Evolutionary conservation across 2,797 vertebrate species (phyloP), one percentile per base, ranked within the genome.

Genomic region (Heliangelus exortis): DNA sequence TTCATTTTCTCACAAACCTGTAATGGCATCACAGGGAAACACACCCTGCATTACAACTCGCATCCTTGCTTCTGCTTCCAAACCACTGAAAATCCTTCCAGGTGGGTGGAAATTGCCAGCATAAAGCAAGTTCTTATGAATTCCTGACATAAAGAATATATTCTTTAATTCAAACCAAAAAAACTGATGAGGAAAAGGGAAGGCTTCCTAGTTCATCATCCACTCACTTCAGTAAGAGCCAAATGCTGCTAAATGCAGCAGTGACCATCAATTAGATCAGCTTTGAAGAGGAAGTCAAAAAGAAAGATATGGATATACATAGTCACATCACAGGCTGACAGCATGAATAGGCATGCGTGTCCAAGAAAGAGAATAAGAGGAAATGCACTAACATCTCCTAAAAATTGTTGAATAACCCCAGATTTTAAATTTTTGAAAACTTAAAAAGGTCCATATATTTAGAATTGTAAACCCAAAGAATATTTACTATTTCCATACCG

Each of bases 381-480:
- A 80, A 73, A 67, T 26, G 20, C 16, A 55, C 25, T 59, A 26
- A 15, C 12, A 45, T 22, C n/a, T 74, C 22, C 53, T 78, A 33
- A 53, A 79, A 84, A 33, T 7, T 19, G 4, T 15, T 72, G 13
- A 43, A 57, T 41, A 74, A 41, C 3, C 7, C 31, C 23, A 75
- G 6, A 59, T 53, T 58, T 90, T 57, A 20, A 54, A 10, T 28
- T 84, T 84, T 82, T 59, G 3, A 54, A 89, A 41, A 74, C 61
- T 48, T 74, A 34, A 63, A 50, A 67, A 67, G 7, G 8, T 36
- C 9, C 17, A 1, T 47, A 2, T n/a, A 57, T 69, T 76, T 54
- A 73, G 6, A 54, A 76, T 69, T 68, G 28, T 43, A 74, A 95
- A 77, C 74, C 67, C 50, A 66, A 80, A 80, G 14, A 92, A 66